These are phyloP conservation scores for Drosophila peninsularis DNA, from an alignment of 2,888 invertebrate species.

Conservation along the genomic window DNA sequence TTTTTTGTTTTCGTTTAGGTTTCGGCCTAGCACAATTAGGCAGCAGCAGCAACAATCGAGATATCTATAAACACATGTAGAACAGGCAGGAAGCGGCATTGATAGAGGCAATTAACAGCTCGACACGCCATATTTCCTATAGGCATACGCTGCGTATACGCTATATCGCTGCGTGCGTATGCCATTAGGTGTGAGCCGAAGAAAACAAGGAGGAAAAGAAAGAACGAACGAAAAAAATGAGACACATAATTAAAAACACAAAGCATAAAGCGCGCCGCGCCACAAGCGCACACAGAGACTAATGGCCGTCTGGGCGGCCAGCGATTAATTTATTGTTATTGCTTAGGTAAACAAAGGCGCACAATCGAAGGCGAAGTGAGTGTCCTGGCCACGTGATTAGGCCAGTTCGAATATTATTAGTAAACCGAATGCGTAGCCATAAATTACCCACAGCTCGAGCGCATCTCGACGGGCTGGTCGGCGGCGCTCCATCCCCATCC, in stretches of 20 bases:
- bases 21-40: slow-evolving; percentile 52
- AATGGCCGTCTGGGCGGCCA: slow-evolving; percentile 54
- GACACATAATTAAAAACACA: slow-evolving; percentile 80
- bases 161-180: slow-evolving; percentile 17
- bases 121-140: slow-evolving; percentile 74
- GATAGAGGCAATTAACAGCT: slow-evolving; percentile 79
- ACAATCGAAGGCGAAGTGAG: slow-evolving; percentile 53
- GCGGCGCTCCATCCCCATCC: neutral
- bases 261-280: slow-evolving; percentile 61
- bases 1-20: slow-evolving; percentile 30
- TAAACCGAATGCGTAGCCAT: slow-evolving; percentile 80
- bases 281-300: slow-evolving; percentile 43
- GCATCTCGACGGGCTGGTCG: slow-evolving; percentile 49
- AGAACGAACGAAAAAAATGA: slow-evolving; percentile 36
- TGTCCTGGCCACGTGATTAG: slow-evolving; percentile 44
- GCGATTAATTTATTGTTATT: slow-evolving; percentile 79
- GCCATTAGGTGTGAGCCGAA: slow-evolving; percentile 23
- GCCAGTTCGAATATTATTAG: slow-evolving; percentile 68
- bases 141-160: slow-evolving; percentile 33
- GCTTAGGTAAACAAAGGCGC: slow-evolving; percentile 77
- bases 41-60: slow-evolving; percentile 32
- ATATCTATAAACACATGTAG: slow-evolving; percentile 73
- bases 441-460: slow-evolving; percentile 67
- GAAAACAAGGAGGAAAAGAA: neutral
- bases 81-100: slow-evolving; percentile 70